Evolutionary conservation across 2,888 invertebrate species (phyloP).

Genomic region (Leucophora obtusa): DNA sequence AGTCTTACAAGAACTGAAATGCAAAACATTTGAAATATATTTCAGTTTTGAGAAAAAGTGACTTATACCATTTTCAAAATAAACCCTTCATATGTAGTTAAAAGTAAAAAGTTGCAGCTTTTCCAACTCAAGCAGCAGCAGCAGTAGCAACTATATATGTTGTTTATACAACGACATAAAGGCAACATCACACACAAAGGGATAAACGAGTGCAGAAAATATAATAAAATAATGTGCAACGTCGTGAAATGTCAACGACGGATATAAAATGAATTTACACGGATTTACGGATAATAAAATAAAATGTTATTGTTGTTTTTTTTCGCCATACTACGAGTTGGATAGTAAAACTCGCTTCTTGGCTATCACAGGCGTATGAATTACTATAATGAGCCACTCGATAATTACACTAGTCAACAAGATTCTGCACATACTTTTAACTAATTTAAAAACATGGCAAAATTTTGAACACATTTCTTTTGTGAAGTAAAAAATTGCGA

Average conservation of each 20-base stretch:
- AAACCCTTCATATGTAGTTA: too few species aligned
- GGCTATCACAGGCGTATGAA: background rate
- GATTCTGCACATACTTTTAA: too few species aligned
- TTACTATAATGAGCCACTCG: background rate
- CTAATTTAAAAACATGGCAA: too few species aligned
- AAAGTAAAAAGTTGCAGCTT: slow-evolving; percentile 5
- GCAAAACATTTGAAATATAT: too few species aligned
- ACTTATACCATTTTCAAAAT: too few species aligned
- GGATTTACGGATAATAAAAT: slow-evolving; percentile 73
- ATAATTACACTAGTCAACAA: too few species aligned
- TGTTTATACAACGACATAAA: slow-evolving; percentile 8
- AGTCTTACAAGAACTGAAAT: too few species aligned
- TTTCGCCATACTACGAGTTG: slow-evolving; percentile 4
- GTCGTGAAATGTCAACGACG: slow-evolving; percentile 69
- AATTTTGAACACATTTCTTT: too few species aligned
- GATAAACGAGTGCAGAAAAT: slow-evolving; percentile 45
- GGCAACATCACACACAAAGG: slow-evolving; percentile 1
- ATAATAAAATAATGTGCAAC: slow-evolving; percentile 64
- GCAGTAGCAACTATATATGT: slow-evolving; percentile 4
- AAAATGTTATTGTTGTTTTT: slow-evolving; percentile 61
- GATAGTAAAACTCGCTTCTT: background rate
- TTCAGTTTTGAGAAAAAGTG: too few species aligned
- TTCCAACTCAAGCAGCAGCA: background rate
- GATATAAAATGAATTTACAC: slow-evolving; percentile 72
- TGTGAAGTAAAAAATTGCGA: too few species aligned